Evolutionary conservation across 2,888 invertebrate species (phyloP), one percentile per base, ranked within the genome.

Genomic region (Thera obeliscata): DNA sequence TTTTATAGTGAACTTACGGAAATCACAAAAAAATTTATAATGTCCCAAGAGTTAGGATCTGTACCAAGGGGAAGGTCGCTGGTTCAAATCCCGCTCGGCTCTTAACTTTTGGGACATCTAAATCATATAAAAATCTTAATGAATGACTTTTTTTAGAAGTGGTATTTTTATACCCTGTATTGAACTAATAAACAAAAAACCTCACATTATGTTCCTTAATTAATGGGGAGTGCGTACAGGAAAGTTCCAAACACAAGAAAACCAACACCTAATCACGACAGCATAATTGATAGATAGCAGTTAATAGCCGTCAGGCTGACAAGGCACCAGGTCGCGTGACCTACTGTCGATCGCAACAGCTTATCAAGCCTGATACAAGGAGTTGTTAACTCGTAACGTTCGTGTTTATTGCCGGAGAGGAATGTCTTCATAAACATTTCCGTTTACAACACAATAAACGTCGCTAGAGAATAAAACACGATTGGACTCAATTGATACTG

Each of bases 281-380:
- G 58, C 64, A 62, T 82, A 82, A 82, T 82, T 82, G 79, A 79
- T 80, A 77, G 79, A 77, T 62, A 76, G 71, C 73, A 70, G 72
- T 12, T 76, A 76, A 77, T 70, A 73, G 65, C 62, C 63, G 69
- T 62, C 46, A 9, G 38, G 41, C 72, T 73, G 75, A 59, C 65
- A 64, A 68, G 69, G 62, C 76, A 69, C 73, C 70, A 69, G 71
- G 56, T 83, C 72, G 84, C 84, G 83, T 84, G 82, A 79, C 82
- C 76, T 73, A 64, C 76, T 80, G 83, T 79, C 85, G 84, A 87
- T 86, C 79, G 85, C 79, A 77, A 82, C 75, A 78, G 74, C 83
- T 83, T 86, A 87, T 86, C 86, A 79, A 72, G 74, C 78, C 77
- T 74, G 76, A 78, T 78, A 79, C 78, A 77, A 75, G 75, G 78